Evolutionary conservation across 2,888 invertebrate species (phyloP).

Genomic region (Teleogryllus oceanicus): DNA sequence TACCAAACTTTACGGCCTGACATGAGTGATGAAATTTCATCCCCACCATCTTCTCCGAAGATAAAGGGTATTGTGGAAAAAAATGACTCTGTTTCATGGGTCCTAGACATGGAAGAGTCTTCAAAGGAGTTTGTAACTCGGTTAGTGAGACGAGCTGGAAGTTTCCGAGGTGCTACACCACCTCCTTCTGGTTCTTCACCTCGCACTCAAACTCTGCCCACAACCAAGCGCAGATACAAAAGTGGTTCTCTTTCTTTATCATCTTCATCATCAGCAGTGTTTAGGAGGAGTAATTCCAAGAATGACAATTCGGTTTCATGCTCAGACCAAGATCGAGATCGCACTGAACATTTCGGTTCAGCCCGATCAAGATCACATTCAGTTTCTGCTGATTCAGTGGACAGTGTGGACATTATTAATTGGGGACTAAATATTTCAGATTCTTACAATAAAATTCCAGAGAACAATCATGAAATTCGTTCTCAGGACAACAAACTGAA

Average conservation of each 20-base stretch:
- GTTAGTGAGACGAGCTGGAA: constrained; percentile 61
- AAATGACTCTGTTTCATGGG: constrained; percentile 82
- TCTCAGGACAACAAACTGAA: background rate
- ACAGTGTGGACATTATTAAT: constrained; percentile 19
- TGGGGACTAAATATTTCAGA: background rate
- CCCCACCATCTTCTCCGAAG: constrained; percentile 64
- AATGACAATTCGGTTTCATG: background rate
- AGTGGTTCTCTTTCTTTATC: constrained; percentile 28
- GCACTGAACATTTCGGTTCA: background rate
- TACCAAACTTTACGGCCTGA: background rate
- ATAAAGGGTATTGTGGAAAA: constrained; percentile 80
- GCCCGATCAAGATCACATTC: constrained; percentile 29
- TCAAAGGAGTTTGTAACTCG: constrained; percentile 69
- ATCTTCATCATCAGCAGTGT: constrained; percentile 25
- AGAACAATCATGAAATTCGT: background rate
- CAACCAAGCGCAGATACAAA: constrained; percentile 34
- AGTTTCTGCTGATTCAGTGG: constrained; percentile 29
- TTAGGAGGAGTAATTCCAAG: background rate
- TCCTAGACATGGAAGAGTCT: constrained; percentile 72
- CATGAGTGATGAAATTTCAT: background rate
- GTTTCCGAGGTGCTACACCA: constrained; percentile 36
- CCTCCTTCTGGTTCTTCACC: constrained; percentile 30
- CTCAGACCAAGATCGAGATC: background rate
- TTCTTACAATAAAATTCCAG: background rate
- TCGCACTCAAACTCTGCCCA: constrained; percentile 34